phyloP scores from a whole-genome alignment of 2,888 invertebrate species.

The Cylloceria caligata region DNA sequence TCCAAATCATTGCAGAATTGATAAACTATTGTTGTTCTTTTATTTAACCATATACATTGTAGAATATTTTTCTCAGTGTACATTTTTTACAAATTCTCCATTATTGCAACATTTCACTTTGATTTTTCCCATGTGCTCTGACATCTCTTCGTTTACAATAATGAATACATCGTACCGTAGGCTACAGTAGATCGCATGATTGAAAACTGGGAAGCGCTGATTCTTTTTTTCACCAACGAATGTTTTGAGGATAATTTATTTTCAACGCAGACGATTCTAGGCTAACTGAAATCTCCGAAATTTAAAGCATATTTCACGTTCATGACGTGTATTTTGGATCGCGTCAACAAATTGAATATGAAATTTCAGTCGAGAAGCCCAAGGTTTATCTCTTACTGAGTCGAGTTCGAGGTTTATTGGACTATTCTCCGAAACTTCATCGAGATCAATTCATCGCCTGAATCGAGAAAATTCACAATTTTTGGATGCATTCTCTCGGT shows the following conservation, averaged over 20 bases:
- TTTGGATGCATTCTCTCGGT: conserved; percentile 35
- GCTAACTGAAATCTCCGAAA: background rate
- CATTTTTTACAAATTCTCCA: no score
- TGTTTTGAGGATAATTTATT: background rate
- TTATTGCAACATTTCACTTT: no score
- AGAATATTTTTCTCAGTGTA: no score
- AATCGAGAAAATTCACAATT: no score
- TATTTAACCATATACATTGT: no score
- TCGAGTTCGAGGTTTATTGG: background rate
- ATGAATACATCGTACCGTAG: conserved; percentile 26
- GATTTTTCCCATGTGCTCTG: no score
- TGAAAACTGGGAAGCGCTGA: background rate
- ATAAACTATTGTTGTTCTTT: no score
- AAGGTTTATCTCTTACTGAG: background rate
- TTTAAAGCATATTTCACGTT: background rate
- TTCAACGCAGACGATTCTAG: background rate
- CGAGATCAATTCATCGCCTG: no score
- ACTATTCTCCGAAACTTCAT: background rate
- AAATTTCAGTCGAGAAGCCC: background rate
- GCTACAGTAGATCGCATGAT: conserved; percentile 31
- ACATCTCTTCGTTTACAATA: background rate
- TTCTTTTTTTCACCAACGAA: background rate
- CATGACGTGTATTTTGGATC: background rate
- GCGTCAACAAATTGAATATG: background rate
- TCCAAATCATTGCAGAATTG: no score